These are phyloP conservation scores for Drosophila incognita DNA, from an alignment of 2,888 invertebrate species.

Conservation along the genomic window DNA sequence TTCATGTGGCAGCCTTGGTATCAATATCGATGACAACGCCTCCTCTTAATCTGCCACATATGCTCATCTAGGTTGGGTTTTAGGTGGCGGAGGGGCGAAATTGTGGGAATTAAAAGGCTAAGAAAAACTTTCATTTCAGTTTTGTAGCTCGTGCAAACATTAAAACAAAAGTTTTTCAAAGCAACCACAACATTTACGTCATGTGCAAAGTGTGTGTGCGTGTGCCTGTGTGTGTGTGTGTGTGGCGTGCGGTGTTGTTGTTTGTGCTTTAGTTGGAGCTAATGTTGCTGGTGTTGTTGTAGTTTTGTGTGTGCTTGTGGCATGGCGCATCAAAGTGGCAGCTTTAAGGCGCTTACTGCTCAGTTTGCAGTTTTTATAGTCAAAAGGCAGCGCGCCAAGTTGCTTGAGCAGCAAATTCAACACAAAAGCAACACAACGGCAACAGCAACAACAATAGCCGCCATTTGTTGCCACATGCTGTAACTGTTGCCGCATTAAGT, in stretches of 20 bases:
- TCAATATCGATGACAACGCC: conserved; percentile 23
- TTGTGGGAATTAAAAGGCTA: conserved; percentile 36
- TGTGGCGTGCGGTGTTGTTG: conserved; percentile 12
- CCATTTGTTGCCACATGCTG: conserved; percentile 78
- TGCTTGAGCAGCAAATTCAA: conserved; percentile 55
- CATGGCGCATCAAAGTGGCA: conserved; percentile 57
- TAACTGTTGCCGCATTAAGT: conserved; percentile 78
- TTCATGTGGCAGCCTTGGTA: background rate
- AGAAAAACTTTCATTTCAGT: conserved; percentile 44
- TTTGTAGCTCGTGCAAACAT: conserved; percentile 53
- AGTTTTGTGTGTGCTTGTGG: conserved; percentile 8
- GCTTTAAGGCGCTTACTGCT: conserved; percentile 66
- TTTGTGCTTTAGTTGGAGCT: conserved; percentile 29
- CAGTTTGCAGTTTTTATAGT: conserved; percentile 65
- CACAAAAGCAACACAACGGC: conserved; percentile 40
- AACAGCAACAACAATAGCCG: conserved; percentile 45
- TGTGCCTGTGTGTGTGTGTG: conserved; percentile 28
- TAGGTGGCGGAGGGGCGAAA: background rate
- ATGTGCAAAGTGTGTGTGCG: conserved; percentile 57
- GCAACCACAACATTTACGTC: conserved; percentile 73
- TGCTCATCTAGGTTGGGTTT: background rate
- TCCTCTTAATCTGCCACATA: conserved; percentile 2
- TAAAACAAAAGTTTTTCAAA: conserved; percentile 78
- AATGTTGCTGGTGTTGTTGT: conserved; percentile 46
- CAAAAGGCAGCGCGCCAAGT: conserved; percentile 73